Conservation (phyloP, 1,140 invertebrate genomes). For the Drosophila serrata region DNA sequence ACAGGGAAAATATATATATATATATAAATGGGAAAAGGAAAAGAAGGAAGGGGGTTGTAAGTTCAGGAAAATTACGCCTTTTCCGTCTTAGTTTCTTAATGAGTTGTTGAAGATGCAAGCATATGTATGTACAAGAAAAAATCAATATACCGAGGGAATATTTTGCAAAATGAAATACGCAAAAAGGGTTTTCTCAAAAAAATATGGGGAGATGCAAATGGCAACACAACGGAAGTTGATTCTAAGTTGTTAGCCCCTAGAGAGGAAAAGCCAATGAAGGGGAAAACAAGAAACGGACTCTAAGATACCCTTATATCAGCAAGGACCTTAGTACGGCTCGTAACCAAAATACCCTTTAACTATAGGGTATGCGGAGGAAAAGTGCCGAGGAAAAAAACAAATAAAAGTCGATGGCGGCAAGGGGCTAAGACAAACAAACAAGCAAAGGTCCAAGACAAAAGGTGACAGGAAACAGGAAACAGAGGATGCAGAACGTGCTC, state of each 20-base stretch:
- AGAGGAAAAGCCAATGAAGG: slow-evolving; percentile 7
- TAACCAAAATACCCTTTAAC: not conserved
- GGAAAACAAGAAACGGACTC: not conserved
- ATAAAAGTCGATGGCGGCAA: slow-evolving; percentile 16
- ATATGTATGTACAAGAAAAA: slow-evolving; percentile 10
- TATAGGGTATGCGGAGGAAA: not conserved
- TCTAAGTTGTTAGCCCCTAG: slow-evolving; percentile 23
- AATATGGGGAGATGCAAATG: slow-evolving; percentile 3
- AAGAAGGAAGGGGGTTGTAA: not conserved
- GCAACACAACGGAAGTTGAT: slow-evolving; percentile 52
- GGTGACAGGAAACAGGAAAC: slow-evolving; percentile 43
- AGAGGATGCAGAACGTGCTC: slow-evolving; percentile 35
- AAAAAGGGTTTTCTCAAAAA: slow-evolving; percentile 4
- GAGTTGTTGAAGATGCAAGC: slow-evolving; percentile 8
- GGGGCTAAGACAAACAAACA: slow-evolving; percentile 43
- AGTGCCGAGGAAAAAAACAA: not conserved
- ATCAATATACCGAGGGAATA: slow-evolving; percentile 30
- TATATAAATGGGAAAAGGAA: not conserved
- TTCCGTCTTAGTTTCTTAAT: slow-evolving; percentile 37
- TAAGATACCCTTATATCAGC: not conserved
- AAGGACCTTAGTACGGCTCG: not conserved
- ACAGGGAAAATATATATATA: not conserved
- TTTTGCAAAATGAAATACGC: slow-evolving; percentile 3
- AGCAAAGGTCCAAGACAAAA: slow-evolving; percentile 35
- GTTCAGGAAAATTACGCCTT: slow-evolving; percentile 16